Base-by-base conservation (phyloP, 2,113 vertebrate species). In the Erpornis zantholeuca region DNA sequence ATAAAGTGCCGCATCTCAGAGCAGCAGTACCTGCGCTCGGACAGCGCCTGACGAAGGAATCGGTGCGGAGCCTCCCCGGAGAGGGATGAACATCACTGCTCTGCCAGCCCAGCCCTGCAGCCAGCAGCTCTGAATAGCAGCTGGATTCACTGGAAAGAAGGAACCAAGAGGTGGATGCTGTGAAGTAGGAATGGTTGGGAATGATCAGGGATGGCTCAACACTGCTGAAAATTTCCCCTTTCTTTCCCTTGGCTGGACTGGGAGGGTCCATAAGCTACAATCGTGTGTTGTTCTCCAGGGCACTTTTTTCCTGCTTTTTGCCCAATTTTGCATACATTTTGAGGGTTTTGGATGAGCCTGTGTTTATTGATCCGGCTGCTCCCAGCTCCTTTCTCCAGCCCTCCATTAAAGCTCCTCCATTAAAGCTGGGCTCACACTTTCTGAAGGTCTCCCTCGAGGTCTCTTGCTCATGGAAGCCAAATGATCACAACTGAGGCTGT, bases 391-490 rank as follows among this genome's bases (percentile, higher is more conserved):
- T 72, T 52, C 76, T 89, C 49, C 86, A 94, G 82, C 25, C 79
- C 33, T 73, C 93, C 69, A 40, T 95, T 77, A 92, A 72, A 83
- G n/a, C n/a, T 31, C 79, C 33, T 73, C 93, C 69, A 40, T 95
- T 77, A 92, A 72, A 83, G n/a, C n/a, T 31, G 28, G 78, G 65
- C 73, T 96, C 72, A 44, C 71, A n/a, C 45, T 38, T 79, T 60
- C 83, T 75, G 53, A 88, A 76, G 45, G 61, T 86, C 22, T 95
- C 90, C 63, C 60, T 35, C 12, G 64, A 95, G 89, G 27, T 59
- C 82, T 86, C 61, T 92, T 85, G 82, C 42, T 50, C 4, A 13
- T 72, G 53, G 83, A 88, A 88, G 15, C 44, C 5, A 2, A 44
- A 33, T 88, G 75, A 72, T 28, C 68, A 29, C 22, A 57, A 29